Base-by-base conservation (phyloP, 2,113 vertebrate genomes). In the Scomber scombrus region DNA sequence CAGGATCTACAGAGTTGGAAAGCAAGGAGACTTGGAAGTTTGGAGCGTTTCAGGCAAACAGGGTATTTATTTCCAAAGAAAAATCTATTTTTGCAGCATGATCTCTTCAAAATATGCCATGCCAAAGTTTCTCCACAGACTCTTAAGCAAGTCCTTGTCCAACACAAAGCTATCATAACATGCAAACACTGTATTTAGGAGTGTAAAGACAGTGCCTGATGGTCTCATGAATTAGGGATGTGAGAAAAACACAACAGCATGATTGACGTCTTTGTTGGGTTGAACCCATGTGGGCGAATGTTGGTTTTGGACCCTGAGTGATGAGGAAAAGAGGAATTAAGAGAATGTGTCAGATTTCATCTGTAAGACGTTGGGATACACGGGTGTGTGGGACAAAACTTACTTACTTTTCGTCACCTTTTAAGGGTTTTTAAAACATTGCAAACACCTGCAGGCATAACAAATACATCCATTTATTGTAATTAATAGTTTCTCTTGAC, bases 1-100 rank as follows among this genome's bases (percentile, higher is more conserved):
- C 88, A 75, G 77, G 81, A 45, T 26, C n/a, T 40, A 16, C 18
- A 15, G 31, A 80, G 79, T 12, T 78, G 69, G 72, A 74, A 76
- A 77, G 51, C 7, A 2, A 67, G 45, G 54, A 40, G 50, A 66
- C 16, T 9, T 2, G 40, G 61, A 2, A 56, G 23, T 26, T 26
- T 26, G 23, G 50, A 80, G 77, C 72, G 31, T 61, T 43, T 83
- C 11, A 12, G 66, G 60, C 4, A 5, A 64, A 62, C 4, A 12
- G 55, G 3, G 18, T 23, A 18, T 46, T 64, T 31, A 5, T 57
- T 26, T 16, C 18, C 11, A 8, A 26, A 56, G n/a, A 54, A 62
- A 55, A 73, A 69, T 80, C 86, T 82, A 75, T 85, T 90, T 87
- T 64, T 61, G 23, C 66, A 56, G 23, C 23, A 23, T 26, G 23